phyloP scores from a whole-genome alignment of 1,140 invertebrate genomes.

The Doryteuthis pealeii region DNA sequence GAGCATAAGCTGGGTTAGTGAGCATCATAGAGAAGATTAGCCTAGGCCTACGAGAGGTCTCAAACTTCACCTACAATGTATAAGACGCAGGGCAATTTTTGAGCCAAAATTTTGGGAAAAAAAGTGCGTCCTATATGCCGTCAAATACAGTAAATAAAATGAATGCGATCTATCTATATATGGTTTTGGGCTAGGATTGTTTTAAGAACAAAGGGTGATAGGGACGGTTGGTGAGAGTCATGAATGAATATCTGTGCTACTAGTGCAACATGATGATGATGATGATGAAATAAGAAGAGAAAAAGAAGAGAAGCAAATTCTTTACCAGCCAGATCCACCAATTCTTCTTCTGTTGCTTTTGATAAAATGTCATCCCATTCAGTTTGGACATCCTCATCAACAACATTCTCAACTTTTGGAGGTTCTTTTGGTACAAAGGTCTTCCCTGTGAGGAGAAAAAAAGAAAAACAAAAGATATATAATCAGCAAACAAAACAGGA shows the following conservation, averaged over 20 bases:
- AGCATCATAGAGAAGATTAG: too few relatives aligned
- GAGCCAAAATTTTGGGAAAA: too few relatives aligned
- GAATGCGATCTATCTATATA: too few relatives aligned
- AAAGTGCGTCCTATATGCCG: too few relatives aligned
- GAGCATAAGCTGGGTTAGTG: too few relatives aligned
- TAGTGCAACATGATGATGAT: too few relatives aligned
- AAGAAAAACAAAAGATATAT: neutral
- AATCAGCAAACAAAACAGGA: too few relatives aligned
- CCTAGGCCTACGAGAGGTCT: too few relatives aligned
- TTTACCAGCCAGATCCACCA: slow-evolving; percentile 96
- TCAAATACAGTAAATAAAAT: too few relatives aligned
- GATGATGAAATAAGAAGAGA: neutral
- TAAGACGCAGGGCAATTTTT: too few relatives aligned
- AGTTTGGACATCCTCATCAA: slow-evolving; percentile 77
- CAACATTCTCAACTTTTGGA: slow-evolving; percentile 61
- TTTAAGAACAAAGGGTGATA: neutral
- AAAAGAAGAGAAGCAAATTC: slow-evolving; percentile 2
- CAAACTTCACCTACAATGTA: too few relatives aligned
- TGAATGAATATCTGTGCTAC: too few relatives aligned
- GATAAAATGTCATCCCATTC: slow-evolving; percentile 93
- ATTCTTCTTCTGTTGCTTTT: slow-evolving; percentile 92
- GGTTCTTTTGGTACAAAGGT: slow-evolving; percentile 80
- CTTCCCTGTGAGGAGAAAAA: slow-evolving; percentile 52
- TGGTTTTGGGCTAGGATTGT: neutral
- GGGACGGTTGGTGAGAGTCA: neutral